Percentiles rank a stretch among this genome's conserved stretches.
These are phyloP conservation scores for Petrocephalus schoutedeni DNA, from an alignment of 2,797 vertebrate genomes.

Conservation along the genomic window DNA sequence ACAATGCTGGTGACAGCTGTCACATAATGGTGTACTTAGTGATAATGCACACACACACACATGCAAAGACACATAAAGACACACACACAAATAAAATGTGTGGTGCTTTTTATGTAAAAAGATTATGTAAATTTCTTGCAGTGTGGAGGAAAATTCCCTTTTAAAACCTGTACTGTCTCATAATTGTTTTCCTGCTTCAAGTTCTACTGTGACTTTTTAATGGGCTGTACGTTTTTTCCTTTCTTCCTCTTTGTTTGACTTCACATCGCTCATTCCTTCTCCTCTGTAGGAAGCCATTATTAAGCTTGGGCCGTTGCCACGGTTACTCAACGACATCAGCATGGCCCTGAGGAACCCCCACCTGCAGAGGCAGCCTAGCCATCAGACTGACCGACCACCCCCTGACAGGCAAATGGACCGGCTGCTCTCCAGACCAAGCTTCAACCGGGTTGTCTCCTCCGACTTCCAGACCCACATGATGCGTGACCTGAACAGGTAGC, in stretches of 20 bases:
- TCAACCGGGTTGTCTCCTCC: constrained; percentile 72
- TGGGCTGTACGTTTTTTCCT: background rate
- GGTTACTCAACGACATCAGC: constrained; percentile 92
- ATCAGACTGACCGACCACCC: constrained; percentile 53
- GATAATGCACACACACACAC: background rate
- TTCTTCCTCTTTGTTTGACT: background rate
- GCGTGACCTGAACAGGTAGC: constrained; percentile 88
- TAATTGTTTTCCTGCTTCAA: background rate
- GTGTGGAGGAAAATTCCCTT: background rate
- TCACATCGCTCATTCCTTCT: background rate
- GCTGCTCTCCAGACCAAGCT: constrained; percentile 63
- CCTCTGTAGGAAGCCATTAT: constrained; percentile 80
- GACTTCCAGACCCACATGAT: constrained; percentile 96
- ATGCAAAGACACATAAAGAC: background rate
- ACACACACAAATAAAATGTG: background rate
- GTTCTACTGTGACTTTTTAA: background rate
- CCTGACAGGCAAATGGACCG: constrained; percentile 63
- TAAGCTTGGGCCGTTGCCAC: constrained; percentile 86
- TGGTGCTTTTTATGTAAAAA: background rate
- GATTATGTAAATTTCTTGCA: background rate
- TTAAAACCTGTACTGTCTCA: background rate
- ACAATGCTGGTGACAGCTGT: background rate
- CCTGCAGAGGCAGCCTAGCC: constrained; percentile 88
- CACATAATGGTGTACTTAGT: background rate
- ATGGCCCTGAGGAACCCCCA: constrained; percentile 91